Base-by-base conservation (phyloP, 2,888 invertebrate species). In the Agonopterix alstromeriana region DNA sequence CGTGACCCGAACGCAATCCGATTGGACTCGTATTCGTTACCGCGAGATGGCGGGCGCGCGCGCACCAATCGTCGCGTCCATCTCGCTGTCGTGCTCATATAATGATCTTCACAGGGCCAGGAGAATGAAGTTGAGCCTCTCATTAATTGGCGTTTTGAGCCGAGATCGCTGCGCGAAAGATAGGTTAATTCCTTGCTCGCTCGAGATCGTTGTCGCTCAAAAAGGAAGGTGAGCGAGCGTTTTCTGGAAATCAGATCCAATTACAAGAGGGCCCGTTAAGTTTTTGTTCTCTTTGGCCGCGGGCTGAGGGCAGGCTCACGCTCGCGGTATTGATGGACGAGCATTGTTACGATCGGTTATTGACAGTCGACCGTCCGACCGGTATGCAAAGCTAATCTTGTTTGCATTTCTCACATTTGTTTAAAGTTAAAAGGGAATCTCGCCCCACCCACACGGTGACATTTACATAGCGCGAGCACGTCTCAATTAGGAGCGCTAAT, bases 201-300 rank as follows among this genome's bases (percentile, higher is more conserved):
- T 69, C 66, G 76, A 86, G 88, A 87, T 88, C 86, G 69, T 88
- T 87, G 87, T 87, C 87, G 77, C 77, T 82, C 82, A 74, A 87
- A 88, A 87, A 88, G 82, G 84, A 87, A 83, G 83, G 85, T 77
- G 81, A 83, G 80, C 81, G 84, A 76, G 71, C 80, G 78, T 79
- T 87, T 88, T 87, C 88, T 87, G 87, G 88, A 86, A 88, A 88
- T 88, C 88, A 83, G 87, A 88, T 87, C 87, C 87, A 88, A 87
- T 87, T 87, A 88, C 88, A 87, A 75, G 82, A 76, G 71, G 76
- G 77, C 72, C 86, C 82, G 84, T 85, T 83, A 82, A 80, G 77
- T 77, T 86, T 88, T 87, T 87, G 80, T 83, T 87, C 82, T 87
- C 80, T 87, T 87, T 85, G 77, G 73, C 73, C 73, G 67, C 71